These are phyloP conservation scores for Aphyosemion australe DNA, from an alignment of 2,113 vertebrate genomes.

Conservation along the genomic window DNA sequence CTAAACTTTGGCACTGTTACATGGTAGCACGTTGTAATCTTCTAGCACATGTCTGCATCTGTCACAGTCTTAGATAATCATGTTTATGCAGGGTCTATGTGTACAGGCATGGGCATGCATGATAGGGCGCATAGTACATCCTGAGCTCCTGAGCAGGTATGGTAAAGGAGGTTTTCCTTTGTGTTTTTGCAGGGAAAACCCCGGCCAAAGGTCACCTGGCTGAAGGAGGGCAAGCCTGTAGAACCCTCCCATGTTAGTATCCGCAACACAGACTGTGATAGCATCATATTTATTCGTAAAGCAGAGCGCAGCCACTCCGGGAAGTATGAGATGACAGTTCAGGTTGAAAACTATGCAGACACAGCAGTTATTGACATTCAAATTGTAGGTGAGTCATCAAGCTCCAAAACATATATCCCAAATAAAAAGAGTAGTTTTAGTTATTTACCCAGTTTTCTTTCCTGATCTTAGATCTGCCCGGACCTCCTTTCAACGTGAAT, in stretches of 20 bases:
- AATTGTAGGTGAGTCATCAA: constrained; percentile 86
- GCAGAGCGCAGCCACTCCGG: constrained; percentile 93
- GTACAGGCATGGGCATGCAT: no score
- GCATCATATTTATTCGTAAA: constrained; percentile 97
- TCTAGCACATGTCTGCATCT: no score
- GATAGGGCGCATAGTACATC: no score
- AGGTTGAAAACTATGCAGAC: constrained; percentile 90
- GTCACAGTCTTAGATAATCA: no score
- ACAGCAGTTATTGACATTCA: constrained; percentile 90
- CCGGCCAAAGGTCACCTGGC: constrained; percentile 91
- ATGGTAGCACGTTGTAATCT: no score
- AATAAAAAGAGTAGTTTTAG: not conserved
- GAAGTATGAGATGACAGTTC: constrained; percentile 90
- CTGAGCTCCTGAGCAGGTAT: no score
- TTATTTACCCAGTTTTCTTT: not conserved
- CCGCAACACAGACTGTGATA: constrained; percentile 94
- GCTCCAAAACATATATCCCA: not conserved
- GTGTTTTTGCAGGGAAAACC: constrained; percentile 86
- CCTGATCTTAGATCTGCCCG: constrained; percentile 85
- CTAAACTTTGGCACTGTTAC: no score
- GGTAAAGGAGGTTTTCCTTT: not conserved
- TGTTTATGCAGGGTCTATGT: no score
- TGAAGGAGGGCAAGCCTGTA: constrained; percentile 87
- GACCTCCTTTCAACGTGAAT: constrained; percentile 87
- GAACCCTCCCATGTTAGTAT: constrained; percentile 92